Evolutionary conservation across 2,797 vertebrate genomes (phyloP), one percentile per base, ranked within the genome.

Genomic region (Xiphophorus birchmanni): DNA sequence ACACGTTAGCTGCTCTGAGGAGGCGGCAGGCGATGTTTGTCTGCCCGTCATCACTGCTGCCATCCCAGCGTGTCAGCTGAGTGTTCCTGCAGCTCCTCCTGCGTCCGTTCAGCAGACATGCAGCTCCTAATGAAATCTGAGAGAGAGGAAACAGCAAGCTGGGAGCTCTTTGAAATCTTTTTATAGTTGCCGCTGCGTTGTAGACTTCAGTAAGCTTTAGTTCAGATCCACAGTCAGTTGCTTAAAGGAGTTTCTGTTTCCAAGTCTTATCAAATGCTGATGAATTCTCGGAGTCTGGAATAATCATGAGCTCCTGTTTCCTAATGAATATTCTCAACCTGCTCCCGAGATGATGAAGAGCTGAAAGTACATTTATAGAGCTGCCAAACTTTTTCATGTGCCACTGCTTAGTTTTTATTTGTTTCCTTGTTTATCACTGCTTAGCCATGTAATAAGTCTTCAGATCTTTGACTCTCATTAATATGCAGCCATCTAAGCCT

Each of bases 121-220:
- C 32, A 74, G 18, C 17, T 54, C 32, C 12, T 54, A 54, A 74
- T 74, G 47, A 74, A 74, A 74, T 74, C 50, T 54, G 32, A 74
- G 9, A 26, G 29, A 52, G 17, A 35, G 48, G 23, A 74, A 74
- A 40, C 47, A 23, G 45, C 73, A 52, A 48, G 10, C 73, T 74
- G 48, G 32, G 37, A 54, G 10, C 32, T 52, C 73, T 74, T 40
- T 74, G 73, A 74, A 52, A 74, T 74, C 73, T 74, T 74, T 74
- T 74, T 74, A 74, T 74, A 54, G 73, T 26, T 23, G 4, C 21
- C 10, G 1, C 48, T 74, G 15, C 18, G 54, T 52, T 74, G 73
- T 50, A 74, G 48, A 37, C 26, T 35, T 54, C 10, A 44, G 67
- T n/a, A n/a, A 52, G 73, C n/a, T 50, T 74, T 23, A 23, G 48